These are phyloP conservation scores for Digitonthophagus gazella DNA, from an alignment of 2,888 invertebrate genomes.

Conservation along the genomic window DNA sequence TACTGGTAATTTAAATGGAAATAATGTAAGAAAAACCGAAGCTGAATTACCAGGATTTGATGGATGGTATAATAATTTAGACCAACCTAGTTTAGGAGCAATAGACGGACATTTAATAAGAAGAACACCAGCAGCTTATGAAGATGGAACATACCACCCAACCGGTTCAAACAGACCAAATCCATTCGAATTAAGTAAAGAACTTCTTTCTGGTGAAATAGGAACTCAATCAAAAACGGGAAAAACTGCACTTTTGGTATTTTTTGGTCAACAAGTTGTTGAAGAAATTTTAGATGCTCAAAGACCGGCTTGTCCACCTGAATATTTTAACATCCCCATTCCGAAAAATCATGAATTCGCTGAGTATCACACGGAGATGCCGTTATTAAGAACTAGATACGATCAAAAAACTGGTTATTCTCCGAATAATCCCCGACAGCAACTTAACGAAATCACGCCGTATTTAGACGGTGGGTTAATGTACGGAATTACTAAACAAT, in stretches of 20 bases:
- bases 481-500: constrained; percentile 59
- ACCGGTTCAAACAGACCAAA: constrained; percentile 54
- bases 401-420: constrained; percentile 56
- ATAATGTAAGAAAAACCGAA: background rate
- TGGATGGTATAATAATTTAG: constrained; percentile 51
- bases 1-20: background rate
- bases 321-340: constrained; percentile 59
- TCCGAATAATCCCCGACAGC: constrained; percentile 61
- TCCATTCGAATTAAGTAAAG: constrained; percentile 54
- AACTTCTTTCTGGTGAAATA: constrained; percentile 50
- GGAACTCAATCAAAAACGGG: constrained; percentile 52
- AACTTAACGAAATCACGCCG: constrained; percentile 62
- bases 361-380: constrained; percentile 50
- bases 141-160: constrained; percentile 58
- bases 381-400: constrained; percentile 56
- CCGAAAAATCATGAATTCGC: constrained; percentile 50
- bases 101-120: constrained; percentile 56
- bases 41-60: constrained; percentile 50
- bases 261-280: constrained; percentile 64
- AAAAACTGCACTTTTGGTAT: constrained; percentile 59
- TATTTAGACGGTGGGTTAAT: constrained; percentile 61
- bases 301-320: constrained; percentile 60
- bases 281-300: constrained; percentile 63
- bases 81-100: constrained; percentile 47
- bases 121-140: constrained; percentile 56